Evolutionary conservation across 2,888 invertebrate genomes (phyloP), one percentile per base, ranked within the genome.

Genomic region (Eupithecia tripunctaria): DNA sequence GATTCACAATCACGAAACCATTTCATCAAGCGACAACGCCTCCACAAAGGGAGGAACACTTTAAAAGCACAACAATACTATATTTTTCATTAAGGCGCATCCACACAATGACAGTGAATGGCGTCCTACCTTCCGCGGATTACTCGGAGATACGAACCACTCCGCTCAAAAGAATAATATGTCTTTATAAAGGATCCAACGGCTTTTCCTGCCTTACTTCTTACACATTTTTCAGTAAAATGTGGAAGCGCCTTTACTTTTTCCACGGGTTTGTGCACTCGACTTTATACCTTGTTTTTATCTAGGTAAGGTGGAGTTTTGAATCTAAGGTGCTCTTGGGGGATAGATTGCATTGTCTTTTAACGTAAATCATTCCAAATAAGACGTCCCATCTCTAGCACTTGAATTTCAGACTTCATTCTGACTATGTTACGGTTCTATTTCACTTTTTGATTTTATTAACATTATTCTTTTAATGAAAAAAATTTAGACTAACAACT

Each of bases 141-240:
- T 93, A 93, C 89, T 77, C 65, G 85, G 84, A 84, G 87, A 89
- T 89, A 91, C 86, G 86, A 89, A 91, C 86, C 90, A 88, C 84
- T 88, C 86, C 85, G 86, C 87, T 93, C 93, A 91, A 92, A 94
- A 93, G 94, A 94, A 93, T 93, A 93, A 94, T 94, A 93, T 91
- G 92, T 94, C 94, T 94, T 93, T 94, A 94, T 94, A 93, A 90
- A 88, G 88, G 89, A 91, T 91, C 90, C 89, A 87, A 84, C 84
- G 89, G 91, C 92, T 92, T 93, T 92, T 89, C 89, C 84, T 89
- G 91, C 90, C 88, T 91, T 89, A 92, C 90, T 91, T 85, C 86
- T 86, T 91, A 89, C 91, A 90, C 92, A 91, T 91, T 92, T 91
- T 93, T 91, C 93, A 93, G 90, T 92, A 87, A 93, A 93, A 93